Evolutionary conservation across 2,797 vertebrate genomes (phyloP), one percentile per base, ranked within the genome.

Genomic region (Champsocephalus esox): DNA sequence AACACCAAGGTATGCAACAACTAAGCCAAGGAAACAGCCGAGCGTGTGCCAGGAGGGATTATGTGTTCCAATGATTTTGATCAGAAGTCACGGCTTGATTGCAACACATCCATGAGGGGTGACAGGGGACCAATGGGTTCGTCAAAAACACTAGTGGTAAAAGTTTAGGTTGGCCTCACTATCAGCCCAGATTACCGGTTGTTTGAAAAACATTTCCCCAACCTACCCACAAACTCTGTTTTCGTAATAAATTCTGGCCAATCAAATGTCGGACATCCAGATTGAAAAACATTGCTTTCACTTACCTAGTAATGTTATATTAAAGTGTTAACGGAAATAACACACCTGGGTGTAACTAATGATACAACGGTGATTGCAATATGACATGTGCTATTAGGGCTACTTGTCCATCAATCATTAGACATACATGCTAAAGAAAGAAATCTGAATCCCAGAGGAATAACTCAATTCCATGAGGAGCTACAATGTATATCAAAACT

Each of bases 131-230:
- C 79, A 71, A 80, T 51, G 86, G 88, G 90, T 91, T 90, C 94
- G 94, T 95, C 94, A 95, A 89, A 91, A 84, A 81, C 64, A 91
- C 95, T 79, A 55, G 69, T 65, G 50, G 70, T 87, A 68, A 95
- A 89, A 79, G 85, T 76, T 75, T 85, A 54, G 64, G 71, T 46
- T 75, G 79, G 75, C 66, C 46, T 70, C 69, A 85, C 21, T 13
- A 80, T 90, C 91, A 86, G 93, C 91, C 93, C 95, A 86, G 73
- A 84, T 84, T 85, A n/a, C 13, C 1, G 16, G 12, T 73, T 64
- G 34, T 81, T 69, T 44, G 17, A 69, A 75, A 74, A 48, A 71
- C 21, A 38, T 50, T 70, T 66, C 55, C 48, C 50, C 7, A 38
- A 65, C 17, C 3, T 1, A 67, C 73, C 9, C 46, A 17, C 58